Evolutionary conservation across 2,797 vertebrate species (phyloP), one percentile per base, ranked within the genome.

Genomic region (Sebastiscus albofasciatus): DNA sequence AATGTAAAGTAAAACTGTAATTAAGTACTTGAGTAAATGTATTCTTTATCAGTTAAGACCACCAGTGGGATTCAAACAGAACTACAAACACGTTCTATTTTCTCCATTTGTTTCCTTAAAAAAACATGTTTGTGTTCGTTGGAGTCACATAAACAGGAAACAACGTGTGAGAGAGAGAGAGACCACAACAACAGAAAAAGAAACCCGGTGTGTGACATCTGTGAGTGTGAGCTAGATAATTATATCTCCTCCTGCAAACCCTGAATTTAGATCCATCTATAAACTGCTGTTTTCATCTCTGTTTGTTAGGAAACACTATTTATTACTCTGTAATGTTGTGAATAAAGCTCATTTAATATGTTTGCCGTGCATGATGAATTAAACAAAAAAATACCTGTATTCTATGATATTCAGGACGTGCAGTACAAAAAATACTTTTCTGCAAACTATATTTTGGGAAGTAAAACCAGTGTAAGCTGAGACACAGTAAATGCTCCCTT

Each of bases 61-160:
- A 46, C 13, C 55, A 22, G 31, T 5, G 11, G 39, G 67, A 33
- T 8, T 77, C 8, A 42, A 31, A 54, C 67, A 16, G 22, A 14
- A 6, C 29, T 7, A 33, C 20, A 55, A 60, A 33, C 33, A 55
- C 5, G 8, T 61, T 24, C 22, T 42, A 12, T 26, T 58, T 55
- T 36, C 33, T 56, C 2, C 20, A 8, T 46, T 54, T 46, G 56
- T 24, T 82, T 34, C 64, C 26, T 34, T 62, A 49, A 8, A 65
- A 56, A 71, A 77, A 77, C 75, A 83, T 11, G 56, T 75, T 65
- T 78, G 27, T 56, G 6, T 11, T 72, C 8, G 0, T 10, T 42
- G n/a, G 8, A 31, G 54, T 55, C 59, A 70, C 16, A 39, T 59
- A 29, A 83, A 87, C 80, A 85, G 80, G 80, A 87, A 81, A 61